Evolutionary conservation across 2,888 invertebrate species (phyloP).

Genomic region (Zhengitettix transpicula): DNA sequence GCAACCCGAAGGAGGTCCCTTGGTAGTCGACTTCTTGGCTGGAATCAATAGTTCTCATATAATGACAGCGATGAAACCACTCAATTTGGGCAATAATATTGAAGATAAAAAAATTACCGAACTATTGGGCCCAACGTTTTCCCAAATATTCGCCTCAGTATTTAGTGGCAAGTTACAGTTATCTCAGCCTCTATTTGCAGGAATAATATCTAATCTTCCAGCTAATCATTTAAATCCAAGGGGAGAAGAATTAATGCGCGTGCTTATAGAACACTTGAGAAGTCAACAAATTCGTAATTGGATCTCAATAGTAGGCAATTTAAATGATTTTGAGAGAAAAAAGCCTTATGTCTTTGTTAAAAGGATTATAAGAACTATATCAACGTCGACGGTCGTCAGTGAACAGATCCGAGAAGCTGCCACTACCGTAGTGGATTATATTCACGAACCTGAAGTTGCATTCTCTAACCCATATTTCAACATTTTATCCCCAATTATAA

Average conservation of each 20-base stretch:
- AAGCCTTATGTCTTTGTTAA: background rate
- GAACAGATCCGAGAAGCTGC: slow-evolving; percentile 5
- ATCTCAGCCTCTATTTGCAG: slow-evolving; percentile 14
- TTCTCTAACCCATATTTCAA: background rate
- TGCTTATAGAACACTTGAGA: slow-evolving; percentile 9
- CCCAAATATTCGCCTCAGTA: slow-evolving; percentile 10
- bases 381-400: background rate
- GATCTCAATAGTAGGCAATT: background rate
- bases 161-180: slow-evolving; percentile 8
- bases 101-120: background rate
- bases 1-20: background rate
- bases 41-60: background rate
- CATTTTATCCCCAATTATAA: slow-evolving; percentile 10
- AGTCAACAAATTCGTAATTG: slow-evolving; percentile 7
- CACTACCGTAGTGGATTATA: background rate
- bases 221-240: slow-evolving; percentile 6
- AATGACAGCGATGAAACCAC: background rate
- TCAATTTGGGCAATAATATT: background rate
- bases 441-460: background rate
- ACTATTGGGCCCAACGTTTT: slow-evolving; percentile 12
- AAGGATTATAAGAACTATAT: no score
- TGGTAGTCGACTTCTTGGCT: background rate
- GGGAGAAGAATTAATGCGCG: slow-evolving; percentile 12
- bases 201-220: slow-evolving; percentile 12
- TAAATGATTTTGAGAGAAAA: background rate